Evolutionary conservation across 2,797 vertebrate genomes (phyloP).

Genomic region (Mormyrops attenuatus): DNA sequence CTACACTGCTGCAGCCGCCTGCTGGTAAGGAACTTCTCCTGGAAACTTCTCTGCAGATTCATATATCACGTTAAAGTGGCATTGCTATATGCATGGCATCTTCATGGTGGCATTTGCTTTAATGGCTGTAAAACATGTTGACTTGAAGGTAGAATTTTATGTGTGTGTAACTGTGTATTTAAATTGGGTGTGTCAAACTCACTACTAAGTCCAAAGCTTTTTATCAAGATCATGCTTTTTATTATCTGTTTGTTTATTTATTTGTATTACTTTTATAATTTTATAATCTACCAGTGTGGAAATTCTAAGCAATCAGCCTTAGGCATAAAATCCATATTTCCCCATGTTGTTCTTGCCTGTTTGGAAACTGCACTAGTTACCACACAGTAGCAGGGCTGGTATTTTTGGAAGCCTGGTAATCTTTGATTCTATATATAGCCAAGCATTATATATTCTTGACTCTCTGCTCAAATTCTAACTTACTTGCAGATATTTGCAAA

Average conservation of each 20-base stretch:
- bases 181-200: neutral
- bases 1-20: constrained; percentile 51
- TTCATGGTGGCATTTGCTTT: neutral
- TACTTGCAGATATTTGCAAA: constrained; percentile 15
- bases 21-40: constrained; percentile 11
- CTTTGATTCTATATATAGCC: constrained; percentile 41
- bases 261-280: neutral
- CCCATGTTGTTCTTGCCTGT: constrained; percentile 9
- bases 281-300: neutral
- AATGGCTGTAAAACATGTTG: neutral
- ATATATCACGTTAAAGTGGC: neutral
- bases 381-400: constrained; percentile 23
- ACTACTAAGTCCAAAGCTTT: neutral
- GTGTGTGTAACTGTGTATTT: neutral
- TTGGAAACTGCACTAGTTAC: neutral
- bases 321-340: neutral
- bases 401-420: constrained; percentile 50
- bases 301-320: neutral
- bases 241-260: neutral
- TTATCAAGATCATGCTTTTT: neutral
- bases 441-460: constrained; percentile 31
- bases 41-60: neutral
- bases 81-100: neutral
- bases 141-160: neutral
- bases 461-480: constrained; percentile 24